A percentile compares a stretch with the other conserved stretches of the same genome.
Evolutionary conservation across 2,797 vertebrate species (phyloP).

Genomic region (Pseudocheirus occidentalis): DNA sequence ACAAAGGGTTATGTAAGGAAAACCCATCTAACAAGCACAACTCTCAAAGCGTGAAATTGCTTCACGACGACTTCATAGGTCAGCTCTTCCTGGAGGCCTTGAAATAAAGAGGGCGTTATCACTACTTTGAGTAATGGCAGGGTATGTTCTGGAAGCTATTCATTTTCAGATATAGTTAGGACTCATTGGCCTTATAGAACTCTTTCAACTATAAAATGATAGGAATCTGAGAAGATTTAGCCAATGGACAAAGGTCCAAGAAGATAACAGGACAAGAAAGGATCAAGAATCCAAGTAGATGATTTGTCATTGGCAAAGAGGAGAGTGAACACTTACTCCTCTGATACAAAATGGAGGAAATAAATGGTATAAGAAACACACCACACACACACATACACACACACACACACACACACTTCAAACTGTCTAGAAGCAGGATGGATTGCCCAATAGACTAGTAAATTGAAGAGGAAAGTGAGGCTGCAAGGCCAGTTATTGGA

Average conservation of each 20-base stretch:
- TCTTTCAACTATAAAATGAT: background rate
- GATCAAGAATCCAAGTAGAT: background rate
- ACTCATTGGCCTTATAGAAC: background rate
- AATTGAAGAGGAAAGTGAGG: background rate
- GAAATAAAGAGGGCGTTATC: background rate
- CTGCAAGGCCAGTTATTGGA: background rate
- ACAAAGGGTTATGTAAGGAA: background rate
- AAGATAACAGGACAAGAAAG: background rate
- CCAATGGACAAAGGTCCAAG: background rate
- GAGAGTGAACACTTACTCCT: background rate
- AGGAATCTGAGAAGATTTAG: background rate
- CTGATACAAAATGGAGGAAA: background rate
- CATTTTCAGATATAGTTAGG: background rate
- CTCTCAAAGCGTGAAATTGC: background rate
- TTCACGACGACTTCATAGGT: background rate
- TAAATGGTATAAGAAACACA: background rate
- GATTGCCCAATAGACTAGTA: background rate
- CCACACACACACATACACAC: background rate
- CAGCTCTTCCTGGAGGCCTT: background rate
- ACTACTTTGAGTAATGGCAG: background rate
- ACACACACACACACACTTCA: background rate
- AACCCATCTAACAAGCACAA: background rate
- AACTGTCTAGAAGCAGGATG: background rate
- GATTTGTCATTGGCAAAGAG: background rate
- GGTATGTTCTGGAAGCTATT: background rate